A percentile compares a stretch with the other conserved stretches of the same genome.
These are phyloP conservation scores for Tenebrosternarchus preto DNA, from an alignment of 2,113 vertebrate species.

Conservation along the genomic window DNA sequence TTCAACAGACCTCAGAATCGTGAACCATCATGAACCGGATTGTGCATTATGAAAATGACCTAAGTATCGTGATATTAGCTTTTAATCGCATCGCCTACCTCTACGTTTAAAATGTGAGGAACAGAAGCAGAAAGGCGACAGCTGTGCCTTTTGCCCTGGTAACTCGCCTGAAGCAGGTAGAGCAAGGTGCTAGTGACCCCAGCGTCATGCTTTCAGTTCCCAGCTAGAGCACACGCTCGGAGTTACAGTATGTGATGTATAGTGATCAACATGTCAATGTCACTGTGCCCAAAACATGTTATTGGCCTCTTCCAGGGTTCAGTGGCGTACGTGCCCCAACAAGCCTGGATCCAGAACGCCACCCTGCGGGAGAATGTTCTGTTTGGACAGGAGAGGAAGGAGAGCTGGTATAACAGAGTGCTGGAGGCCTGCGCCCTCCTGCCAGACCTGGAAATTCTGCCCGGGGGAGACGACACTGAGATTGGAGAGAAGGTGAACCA, in stretches of 20 bases:
- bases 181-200: too few relatives aligned
- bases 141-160: background rate
- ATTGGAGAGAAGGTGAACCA: constrained; percentile 93
- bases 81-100: background rate
- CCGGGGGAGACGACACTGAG: constrained; percentile 87
- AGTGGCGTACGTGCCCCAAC: constrained; percentile 91
- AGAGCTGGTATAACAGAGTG: constrained; percentile 78
- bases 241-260: background rate
- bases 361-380: constrained; percentile 86
- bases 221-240: too few relatives aligned
- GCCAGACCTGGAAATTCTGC: constrained; percentile 88
- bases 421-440: constrained; percentile 86
- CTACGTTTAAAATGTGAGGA: background rate
- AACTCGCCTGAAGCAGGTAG: too few relatives aligned
- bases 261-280: too few relatives aligned
- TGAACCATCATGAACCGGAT: too few relatives aligned
- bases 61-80: too few relatives aligned
- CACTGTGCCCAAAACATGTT: background rate
- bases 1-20: background rate
- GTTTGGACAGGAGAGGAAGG: constrained; percentile 81
- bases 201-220: too few relatives aligned
- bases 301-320: constrained; percentile 75
- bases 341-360: constrained; percentile 96
- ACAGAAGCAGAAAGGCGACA: too few relatives aligned
- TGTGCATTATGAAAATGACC: too few relatives aligned